Evolutionary conservation across 2,113 vertebrate species (phyloP), one percentile per base, ranked within the genome.

Genomic region (Centropristis striata): DNA sequence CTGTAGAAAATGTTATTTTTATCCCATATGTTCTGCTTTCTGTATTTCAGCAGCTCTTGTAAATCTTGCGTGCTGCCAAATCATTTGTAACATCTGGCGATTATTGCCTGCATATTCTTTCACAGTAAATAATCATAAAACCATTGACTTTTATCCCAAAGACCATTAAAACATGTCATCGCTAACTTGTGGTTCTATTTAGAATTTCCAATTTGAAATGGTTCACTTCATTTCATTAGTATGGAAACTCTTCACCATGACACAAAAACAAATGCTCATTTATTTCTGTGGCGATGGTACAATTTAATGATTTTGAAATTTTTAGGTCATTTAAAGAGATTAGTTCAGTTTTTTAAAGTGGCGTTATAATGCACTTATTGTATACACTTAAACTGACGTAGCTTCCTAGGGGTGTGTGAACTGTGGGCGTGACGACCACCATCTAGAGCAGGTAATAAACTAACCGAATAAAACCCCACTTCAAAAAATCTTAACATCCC

Each of bases 11-110:
- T 50, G 0, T 7, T 50, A 14, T 10, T 39, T 37, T 64, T 5
- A 16, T 58, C 14, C 16, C 21, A 15, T 21, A 10, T 49, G 23
- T 42, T 72, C 68, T 13, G 46, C n/a, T 69, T 44, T 3, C 1
- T 39, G 47, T 44, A 32, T 51, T 76, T 65, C 18, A 57, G 57
- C 44, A 66, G 58, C 41, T 50, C 1, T 23, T 75, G 28, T 70
- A 47, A 50, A 12, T 37, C 49, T 1, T 16, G 3, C 49, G 42
- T 74, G 42, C 50, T 64, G 72, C 37, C 14, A 51, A 44, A 57
- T 55, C 60, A 75, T 76, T 53, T 47, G 28, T 49, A 76, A 55
- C 59, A 71, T 80, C 67, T 73, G 64, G 46, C 2, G n/a, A 28
- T 51, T 37, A 58, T 9, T 4, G 23, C 42, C 69, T 39, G 12